Evolutionary conservation across 2,797 vertebrate genomes (phyloP).

Genomic region (Salmo trutta): DNA sequence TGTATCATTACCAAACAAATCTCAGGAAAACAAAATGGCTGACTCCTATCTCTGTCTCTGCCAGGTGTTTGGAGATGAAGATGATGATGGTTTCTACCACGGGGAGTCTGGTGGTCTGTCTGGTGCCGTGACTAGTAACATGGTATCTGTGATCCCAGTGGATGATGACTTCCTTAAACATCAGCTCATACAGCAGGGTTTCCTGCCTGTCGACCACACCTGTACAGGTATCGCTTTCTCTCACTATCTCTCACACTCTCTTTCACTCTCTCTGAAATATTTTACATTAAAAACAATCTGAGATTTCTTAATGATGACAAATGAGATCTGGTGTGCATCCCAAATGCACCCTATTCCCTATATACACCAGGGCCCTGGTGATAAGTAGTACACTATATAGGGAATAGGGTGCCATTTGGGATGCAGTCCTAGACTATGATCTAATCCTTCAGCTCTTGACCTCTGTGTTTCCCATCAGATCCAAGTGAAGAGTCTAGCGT

Average conservation of each 20-base stretch:
- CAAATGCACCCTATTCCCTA: background rate
- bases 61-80: slow-evolving; percentile 90
- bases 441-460: background rate
- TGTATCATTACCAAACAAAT: background rate
- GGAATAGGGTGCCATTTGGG: no score
- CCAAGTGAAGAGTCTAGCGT: slow-evolving; percentile 45
- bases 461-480: slow-evolving; percentile 48
- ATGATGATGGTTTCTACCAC: slow-evolving; percentile 89
- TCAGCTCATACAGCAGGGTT: slow-evolving; percentile 81
- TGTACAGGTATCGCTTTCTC: slow-evolving; percentile 70
- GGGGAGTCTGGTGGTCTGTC: slow-evolving; percentile 84
- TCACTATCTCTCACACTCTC: background rate
- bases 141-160: slow-evolving; percentile 92
- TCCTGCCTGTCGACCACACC: slow-evolving; percentile 73
- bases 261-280: background rate
- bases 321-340: no score
- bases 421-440: background rate
- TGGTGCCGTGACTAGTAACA: slow-evolving; percentile 93
- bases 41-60: slow-evolving; percentile 11
- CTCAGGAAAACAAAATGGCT: background rate
- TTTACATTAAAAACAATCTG: no score
- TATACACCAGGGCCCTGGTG: background rate
- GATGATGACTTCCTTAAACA: slow-evolving; percentile 78
- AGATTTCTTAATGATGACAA: no score
- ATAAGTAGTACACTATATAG: no score